These are phyloP conservation scores for Gryllus longicercus DNA, from an alignment of 2,888 invertebrate species.

Conservation along the genomic window DNA sequence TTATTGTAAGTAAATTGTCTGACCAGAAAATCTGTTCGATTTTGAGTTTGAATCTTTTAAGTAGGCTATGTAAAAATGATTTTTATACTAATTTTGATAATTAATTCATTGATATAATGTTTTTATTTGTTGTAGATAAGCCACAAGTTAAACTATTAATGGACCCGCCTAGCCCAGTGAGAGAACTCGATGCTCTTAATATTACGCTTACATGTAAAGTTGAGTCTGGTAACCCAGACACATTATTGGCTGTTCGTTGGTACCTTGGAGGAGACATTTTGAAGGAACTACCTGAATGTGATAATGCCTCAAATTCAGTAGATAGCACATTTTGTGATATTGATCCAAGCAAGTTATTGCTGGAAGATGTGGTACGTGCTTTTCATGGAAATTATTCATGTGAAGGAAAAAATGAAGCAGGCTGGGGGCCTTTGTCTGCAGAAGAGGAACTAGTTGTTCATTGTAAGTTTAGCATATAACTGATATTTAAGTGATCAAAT, in stretches of 20 bases:
- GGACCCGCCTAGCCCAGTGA: conserved; percentile 68
- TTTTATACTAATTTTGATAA: too few species aligned
- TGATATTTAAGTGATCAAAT: conserved; percentile 27
- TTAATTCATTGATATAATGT: background rate
- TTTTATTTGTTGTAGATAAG: conserved; percentile 57
- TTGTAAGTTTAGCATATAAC: conserved; percentile 56
- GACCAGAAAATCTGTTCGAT: too few species aligned
- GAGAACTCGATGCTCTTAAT: conserved; percentile 73
- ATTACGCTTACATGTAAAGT: conserved; percentile 80
- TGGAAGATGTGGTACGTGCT: conserved; percentile 80
- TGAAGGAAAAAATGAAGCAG: conserved; percentile 82
- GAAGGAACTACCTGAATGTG: conserved; percentile 81
- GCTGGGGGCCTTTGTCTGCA: conserved; percentile 78
- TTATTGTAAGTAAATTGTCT: conserved; percentile 63
- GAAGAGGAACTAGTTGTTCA: conserved; percentile 76
- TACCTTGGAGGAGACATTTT: conserved; percentile 77
- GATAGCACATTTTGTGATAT: conserved; percentile 65
- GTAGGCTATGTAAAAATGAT: too few species aligned
- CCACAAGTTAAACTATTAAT: conserved; percentile 74
- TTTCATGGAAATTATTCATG: conserved; percentile 95
- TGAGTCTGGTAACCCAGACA: conserved; percentile 72
- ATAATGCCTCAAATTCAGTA: conserved; percentile 47
- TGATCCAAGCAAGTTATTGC: conserved; percentile 78
- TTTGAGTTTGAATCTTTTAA: too few species aligned
- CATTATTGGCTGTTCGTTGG: conserved; percentile 76